Evolutionary conservation across 2,113 vertebrate species (phyloP), one percentile per base, ranked within the genome.

Genomic region (Microtus oregoni): DNA sequence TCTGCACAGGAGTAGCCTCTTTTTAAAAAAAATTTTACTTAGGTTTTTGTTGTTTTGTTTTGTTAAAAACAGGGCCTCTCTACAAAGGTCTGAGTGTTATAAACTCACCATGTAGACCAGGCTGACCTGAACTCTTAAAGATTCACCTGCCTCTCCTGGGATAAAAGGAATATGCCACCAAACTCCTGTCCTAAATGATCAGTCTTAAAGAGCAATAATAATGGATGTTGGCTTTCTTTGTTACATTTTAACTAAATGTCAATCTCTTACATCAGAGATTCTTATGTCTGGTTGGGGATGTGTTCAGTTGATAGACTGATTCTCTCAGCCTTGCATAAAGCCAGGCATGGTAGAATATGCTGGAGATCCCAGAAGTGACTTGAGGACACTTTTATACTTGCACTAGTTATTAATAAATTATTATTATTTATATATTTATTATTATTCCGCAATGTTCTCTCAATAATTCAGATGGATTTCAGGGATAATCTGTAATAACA

Each of bases 161-260:
- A 61, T 38, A 61, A 83, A 83, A 26, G 24, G 55, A 1, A 28
- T 63, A 20, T 2, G 35, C n/a, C 24, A 83, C 13, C 24, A 41
- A 24, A 83, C 22, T 13, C 7, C 17, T 7, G n/a, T 41, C 38
- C 61, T 67, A 28, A 86, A 30, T 4, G 61, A 85, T 44, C 47
- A 47, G 41, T 70, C 24, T 85, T 87, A 70, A 89, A 38, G 63
- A 44, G 47, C 92, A 94, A 79, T 82, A 83, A 95, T 92, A 92
- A 30, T 68, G 73, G 75, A 7, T 52, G 75, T 52, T 72, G 22
- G 30, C 28, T 93, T 86, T 65, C 73, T 88, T 55, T 19, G 24
- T 70, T 93, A 65, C 35, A 86, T 89, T 94, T 96, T 86, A 94
- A 63, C 86, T 77, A 93, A 93, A 91, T 68, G 52, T 38, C 86